These are phyloP conservation scores for Eulemur macaco DNA, from an alignment of 2,113 vertebrate species.

Conservation along the genomic window DNA sequence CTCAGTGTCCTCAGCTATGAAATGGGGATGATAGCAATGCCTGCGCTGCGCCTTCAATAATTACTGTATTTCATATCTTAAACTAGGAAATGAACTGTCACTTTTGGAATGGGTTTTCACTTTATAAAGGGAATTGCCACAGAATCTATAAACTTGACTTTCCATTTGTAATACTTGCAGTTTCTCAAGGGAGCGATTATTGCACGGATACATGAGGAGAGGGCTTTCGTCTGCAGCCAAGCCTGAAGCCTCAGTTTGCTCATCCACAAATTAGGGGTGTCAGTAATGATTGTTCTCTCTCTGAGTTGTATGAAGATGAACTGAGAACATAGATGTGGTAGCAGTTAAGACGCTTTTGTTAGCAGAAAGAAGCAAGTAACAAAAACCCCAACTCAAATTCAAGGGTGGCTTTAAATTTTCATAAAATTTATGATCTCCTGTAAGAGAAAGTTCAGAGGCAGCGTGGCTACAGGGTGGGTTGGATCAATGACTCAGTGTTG, in stretches of 20 bases:
- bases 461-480: not conserved
- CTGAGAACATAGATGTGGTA: not conserved
- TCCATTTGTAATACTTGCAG: not conserved
- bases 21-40: not conserved
- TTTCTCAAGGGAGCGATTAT: not conserved
- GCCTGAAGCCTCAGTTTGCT: not conserved
- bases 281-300: not conserved
- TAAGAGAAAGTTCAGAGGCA: not conserved
- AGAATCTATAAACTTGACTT: not conserved
- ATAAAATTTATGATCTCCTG: not conserved
- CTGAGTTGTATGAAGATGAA: not conserved
- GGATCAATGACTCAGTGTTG: not conserved
- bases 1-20: not conserved
- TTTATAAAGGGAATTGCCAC: not conserved
- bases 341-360: not conserved
- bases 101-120: not conserved
- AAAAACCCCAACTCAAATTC: not conserved
- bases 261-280: not conserved
- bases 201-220: rapidly evolving
- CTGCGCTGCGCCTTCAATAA: not conserved
- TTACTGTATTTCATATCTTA: not conserved
- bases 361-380: not conserved
- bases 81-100: not conserved
- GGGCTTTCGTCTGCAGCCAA: not conserved
- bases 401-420: not conserved